A percentile compares a stretch with the other conserved stretches of the same genome.
These are phyloP conservation scores for Anneissia japonica DNA, from an alignment of 35 echinoderm and acorn worm genomes.

Conservation along the genomic window DNA sequence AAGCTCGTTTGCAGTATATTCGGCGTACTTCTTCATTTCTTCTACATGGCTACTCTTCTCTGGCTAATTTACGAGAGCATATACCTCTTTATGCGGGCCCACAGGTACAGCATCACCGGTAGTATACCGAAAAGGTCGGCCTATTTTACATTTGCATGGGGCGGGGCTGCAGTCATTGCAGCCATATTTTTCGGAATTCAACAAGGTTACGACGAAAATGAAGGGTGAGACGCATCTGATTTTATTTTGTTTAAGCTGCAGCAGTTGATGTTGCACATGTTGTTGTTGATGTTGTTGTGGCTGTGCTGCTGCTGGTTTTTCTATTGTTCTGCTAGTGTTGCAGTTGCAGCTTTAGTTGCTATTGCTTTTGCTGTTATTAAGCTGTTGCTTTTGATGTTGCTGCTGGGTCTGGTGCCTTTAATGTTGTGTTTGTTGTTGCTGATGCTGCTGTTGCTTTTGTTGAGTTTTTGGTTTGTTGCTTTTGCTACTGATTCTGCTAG, in stretches of 20 bases:
- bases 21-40: neutral
- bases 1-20: neutral
- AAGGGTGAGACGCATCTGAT: neutral
- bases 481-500: no score
- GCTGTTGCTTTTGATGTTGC: no score
- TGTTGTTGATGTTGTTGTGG: no score
- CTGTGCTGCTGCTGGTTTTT: no score
- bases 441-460: no score
- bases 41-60: neutral
- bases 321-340: no score
- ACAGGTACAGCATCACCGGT: neutral
- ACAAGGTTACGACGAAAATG: neutral
- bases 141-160: neutral
- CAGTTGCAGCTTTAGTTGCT: no score
- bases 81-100: neutral
- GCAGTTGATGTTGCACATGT: no score
- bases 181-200: neutral
- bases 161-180: neutral
- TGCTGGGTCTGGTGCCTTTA: no score
- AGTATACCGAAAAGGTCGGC: neutral
- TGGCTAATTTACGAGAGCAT: neutral
- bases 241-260: neutral
- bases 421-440: no score
- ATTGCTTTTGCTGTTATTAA: no score
- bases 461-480: no score